Evolutionary conservation across 2,797 vertebrate species (phyloP).

Genomic region (Hemibagrus guttatus): DNA sequence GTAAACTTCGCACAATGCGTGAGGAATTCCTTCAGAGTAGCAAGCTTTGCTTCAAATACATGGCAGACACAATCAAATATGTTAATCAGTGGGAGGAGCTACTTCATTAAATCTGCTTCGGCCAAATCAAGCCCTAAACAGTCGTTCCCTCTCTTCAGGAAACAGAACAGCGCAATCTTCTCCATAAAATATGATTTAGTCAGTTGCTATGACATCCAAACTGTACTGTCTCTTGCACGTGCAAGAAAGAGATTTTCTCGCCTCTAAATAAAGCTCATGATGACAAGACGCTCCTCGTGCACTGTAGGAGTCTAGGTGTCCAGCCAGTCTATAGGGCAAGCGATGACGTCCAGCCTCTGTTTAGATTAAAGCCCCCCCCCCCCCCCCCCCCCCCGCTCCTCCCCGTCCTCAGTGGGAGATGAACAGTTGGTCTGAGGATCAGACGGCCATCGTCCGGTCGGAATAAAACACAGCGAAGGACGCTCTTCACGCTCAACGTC

Average conservation of each 20-base stretch:
- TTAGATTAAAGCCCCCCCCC: neutral
- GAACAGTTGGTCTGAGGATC: constrained; percentile 6
- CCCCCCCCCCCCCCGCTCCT: neutral
- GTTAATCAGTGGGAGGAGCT: neutral
- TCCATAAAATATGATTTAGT: neutral
- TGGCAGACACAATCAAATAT: neutral
- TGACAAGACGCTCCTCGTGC: neutral
- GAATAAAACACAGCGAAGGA: neutral
- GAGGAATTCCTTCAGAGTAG: neutral
- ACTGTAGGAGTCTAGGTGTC: neutral
- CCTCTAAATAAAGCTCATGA: neutral
- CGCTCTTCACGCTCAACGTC: neutral
- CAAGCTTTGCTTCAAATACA: neutral
- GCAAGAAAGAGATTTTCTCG: neutral
- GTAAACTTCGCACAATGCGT: neutral
- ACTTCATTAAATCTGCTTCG: neutral
- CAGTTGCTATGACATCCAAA: neutral
- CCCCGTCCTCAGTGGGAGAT: neutral
- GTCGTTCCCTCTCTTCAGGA: neutral
- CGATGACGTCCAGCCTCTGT: neutral
- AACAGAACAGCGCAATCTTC: no score
- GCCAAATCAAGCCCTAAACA: neutral
- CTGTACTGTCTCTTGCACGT: neutral
- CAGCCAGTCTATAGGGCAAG: neutral
- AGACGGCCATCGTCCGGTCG: neutral